Evolutionary conservation across 2,888 invertebrate genomes (phyloP), one percentile per base, ranked within the genome.

Genomic region (Oligia latruncula): DNA sequence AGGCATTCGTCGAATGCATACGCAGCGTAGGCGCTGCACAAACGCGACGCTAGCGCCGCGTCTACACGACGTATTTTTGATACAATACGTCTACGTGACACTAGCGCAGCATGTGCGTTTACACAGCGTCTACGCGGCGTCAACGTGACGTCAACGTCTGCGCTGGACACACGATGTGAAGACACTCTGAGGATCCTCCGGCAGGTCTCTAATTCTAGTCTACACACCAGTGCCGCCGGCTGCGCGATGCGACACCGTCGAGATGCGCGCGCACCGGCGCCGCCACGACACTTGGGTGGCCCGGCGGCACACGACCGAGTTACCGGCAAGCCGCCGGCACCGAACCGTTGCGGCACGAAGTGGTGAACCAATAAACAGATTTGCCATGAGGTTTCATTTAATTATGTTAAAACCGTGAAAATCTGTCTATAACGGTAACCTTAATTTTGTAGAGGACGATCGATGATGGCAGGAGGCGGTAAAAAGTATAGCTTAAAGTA

Each of bases 301-400:
- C 60, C 85, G 74, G 68, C 85, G 84, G 75, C 84, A 78, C 49
- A 66, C 85, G 74, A 60, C 64, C 85, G 81, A 67, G 73, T 49
- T n/a, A 77, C 60, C 85, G 82, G 65, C 68, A 75, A 75, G 82
- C 84, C 75, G 84, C 84, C 79, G 82, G 82, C 75, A 67, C 85
- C 75, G 70, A 82, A 82, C 82, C 84, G 75, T 73, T 82, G 84
- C 85, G 83, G 77, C 84, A 84, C 81, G 84, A 66, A 60, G 84
- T 43, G 65, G 15, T 62, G 74, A 9, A 84, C 85, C 82, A 62
- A 84, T 74, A 84, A 83, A 84, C 78, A 82, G 74, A 78, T 82
- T 81, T 62, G 67, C 60, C 73, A 82, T 71, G 62, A 67, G 67
- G 66, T 80, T 83, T 76, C 70, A 66, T 80, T 71, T 84, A 66